Conservation (phyloP, 2,888 invertebrate species). For the Eupithecia exiguata region DNA sequence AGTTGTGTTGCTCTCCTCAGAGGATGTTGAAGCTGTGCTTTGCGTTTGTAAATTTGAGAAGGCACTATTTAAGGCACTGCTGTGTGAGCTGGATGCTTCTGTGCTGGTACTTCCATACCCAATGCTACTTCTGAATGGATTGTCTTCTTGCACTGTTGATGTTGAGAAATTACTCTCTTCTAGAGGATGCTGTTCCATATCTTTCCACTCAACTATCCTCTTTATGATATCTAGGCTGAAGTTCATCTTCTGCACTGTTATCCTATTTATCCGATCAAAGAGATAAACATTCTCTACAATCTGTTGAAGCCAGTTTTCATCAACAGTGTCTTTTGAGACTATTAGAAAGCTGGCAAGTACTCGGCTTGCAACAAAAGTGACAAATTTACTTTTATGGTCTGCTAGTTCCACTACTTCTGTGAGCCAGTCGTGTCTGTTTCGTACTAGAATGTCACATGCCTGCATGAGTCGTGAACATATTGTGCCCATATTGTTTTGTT, state of each 20-base stretch:
- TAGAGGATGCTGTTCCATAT: slow-evolving; percentile 90
- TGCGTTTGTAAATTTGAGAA: slow-evolving; percentile 79
- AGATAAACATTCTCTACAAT: slow-evolving; percentile 88
- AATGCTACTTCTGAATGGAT: slow-evolving; percentile 72
- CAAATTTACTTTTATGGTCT: slow-evolving; percentile 90
- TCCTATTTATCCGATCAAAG: slow-evolving; percentile 86
- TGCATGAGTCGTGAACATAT: slow-evolving; percentile 92
- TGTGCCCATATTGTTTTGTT: slow-evolving; percentile 91
- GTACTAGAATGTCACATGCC: slow-evolving; percentile 90
- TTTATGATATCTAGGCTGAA: slow-evolving; percentile 93
- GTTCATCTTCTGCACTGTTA: slow-evolving; percentile 89
- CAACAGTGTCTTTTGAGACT: slow-evolving; percentile 91
- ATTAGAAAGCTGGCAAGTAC: slow-evolving; percentile 93
- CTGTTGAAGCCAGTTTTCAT: slow-evolving; percentile 91
- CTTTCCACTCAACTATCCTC: slow-evolving; percentile 94
- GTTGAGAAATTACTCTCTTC: slow-evolving; percentile 86
- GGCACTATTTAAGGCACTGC: slow-evolving; percentile 70
- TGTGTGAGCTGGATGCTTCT: slow-evolving; percentile 67
- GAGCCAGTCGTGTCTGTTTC: slow-evolving; percentile 92
- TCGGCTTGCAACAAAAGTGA: slow-evolving; percentile 91
- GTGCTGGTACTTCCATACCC: slow-evolving; percentile 59
- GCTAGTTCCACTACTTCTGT: slow-evolving; percentile 92
- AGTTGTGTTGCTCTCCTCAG: slow-evolving; percentile 56
- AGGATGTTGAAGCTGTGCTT: slow-evolving; percentile 68
- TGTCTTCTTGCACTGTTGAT: slow-evolving; percentile 70